phyloP scores from a whole-genome alignment of 2,888 invertebrate genomes.

The Mamestra brassicae region DNA sequence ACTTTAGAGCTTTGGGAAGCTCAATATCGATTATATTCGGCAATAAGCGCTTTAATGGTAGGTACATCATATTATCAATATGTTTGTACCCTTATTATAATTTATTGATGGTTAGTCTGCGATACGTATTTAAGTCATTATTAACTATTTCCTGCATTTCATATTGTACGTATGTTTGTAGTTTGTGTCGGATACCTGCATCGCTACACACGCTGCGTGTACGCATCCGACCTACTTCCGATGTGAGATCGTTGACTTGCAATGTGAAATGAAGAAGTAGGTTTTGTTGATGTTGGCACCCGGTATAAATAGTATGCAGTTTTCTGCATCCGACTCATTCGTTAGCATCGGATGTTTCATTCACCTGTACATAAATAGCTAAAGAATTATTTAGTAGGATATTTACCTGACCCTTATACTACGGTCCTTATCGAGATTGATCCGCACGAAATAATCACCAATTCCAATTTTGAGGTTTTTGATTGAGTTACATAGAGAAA shows the following conservation, averaged over 20 bases:
- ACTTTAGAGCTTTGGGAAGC: constrained; percentile 31
- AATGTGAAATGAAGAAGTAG: constrained; percentile 64
- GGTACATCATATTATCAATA: constrained; percentile 18
- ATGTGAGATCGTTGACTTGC: constrained; percentile 68
- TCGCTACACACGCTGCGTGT: constrained; percentile 39
- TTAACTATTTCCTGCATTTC: constrained; percentile 12
- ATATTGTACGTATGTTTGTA: constrained; percentile 12
- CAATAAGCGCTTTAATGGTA: constrained; percentile 36
- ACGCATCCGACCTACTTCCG: constrained; percentile 60
- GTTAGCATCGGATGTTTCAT: constrained; percentile 28
- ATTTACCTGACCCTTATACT: neutral
- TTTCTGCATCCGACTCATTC: constrained; percentile 50
- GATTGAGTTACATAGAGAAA: constrained; percentile 13
- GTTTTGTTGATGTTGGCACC: constrained; percentile 67
- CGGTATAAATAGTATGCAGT: constrained; percentile 57
- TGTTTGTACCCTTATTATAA: constrained; percentile 17
- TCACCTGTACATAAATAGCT: constrained; percentile 16
- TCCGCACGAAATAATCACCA: neutral
- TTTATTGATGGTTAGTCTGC: constrained; percentile 7
- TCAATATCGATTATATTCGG: constrained; percentile 33
- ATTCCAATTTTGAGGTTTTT: constrained; percentile 6
- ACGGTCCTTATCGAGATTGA: neutral
- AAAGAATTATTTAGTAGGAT: neutral
- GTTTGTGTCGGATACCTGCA: constrained; percentile 41
- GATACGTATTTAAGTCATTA: neutral